A percentile compares a stretch with the other conserved stretches of the same genome.
Conservation (phyloP, 2,113 vertebrate genomes). For the Ovis canadensis region DNA sequence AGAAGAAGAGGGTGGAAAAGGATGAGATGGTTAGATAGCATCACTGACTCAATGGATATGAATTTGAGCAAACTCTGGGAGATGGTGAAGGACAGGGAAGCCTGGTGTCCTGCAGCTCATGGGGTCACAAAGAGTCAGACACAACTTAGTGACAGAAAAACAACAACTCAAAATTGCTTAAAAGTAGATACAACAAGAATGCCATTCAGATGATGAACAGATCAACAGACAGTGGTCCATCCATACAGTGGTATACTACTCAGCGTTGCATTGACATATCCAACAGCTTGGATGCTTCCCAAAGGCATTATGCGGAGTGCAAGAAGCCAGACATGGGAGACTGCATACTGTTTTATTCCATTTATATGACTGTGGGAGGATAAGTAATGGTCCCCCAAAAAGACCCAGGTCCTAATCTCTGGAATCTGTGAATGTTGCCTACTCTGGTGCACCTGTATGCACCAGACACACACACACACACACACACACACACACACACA, state of each 20-base stretch:
- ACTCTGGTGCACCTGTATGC: background rate
- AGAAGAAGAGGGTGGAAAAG: background rate
- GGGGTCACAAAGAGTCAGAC: background rate
- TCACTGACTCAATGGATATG: background rate
- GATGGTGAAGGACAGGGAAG: background rate
- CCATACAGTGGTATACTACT: background rate
- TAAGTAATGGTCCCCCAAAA: background rate
- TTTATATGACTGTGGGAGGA: background rate
- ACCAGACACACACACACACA: too few relatives aligned
- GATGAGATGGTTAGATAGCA: background rate
- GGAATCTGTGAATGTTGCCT: background rate
- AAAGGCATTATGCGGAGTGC: background rate
- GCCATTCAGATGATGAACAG: background rate
- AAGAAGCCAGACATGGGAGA: background rate
- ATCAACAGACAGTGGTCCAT: background rate
- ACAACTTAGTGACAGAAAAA: background rate
- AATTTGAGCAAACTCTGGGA: background rate
- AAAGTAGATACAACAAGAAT: background rate
- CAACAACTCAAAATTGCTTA: background rate
- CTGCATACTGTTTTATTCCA: too few relatives aligned
- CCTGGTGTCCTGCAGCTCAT: background rate
- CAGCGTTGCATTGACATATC: background rate
- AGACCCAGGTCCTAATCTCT: background rate
- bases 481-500: background rate
- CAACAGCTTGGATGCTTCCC: background rate